phyloP scores from a whole-genome alignment of 2,888 invertebrate genomes.

The Automeris io region DNA sequence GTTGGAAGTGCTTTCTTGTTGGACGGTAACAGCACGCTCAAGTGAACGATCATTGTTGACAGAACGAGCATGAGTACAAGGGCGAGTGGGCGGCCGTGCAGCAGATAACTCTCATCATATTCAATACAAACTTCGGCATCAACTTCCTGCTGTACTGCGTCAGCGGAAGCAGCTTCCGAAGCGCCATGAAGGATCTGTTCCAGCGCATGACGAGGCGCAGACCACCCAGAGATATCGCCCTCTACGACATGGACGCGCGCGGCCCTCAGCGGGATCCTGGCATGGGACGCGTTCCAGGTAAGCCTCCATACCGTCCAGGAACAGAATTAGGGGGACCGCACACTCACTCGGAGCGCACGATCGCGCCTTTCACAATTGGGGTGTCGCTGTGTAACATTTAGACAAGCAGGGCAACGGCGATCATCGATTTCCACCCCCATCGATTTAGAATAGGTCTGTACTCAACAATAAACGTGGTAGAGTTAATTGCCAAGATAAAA shows the following conservation, averaged over 20 bases:
- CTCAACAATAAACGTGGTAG: too few relatives aligned
- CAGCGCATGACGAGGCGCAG: constrained; percentile 27
- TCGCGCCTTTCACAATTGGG: too few relatives aligned
- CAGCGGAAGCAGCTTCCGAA: constrained; percentile 87
- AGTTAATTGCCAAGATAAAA: too few relatives aligned
- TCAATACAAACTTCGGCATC: constrained; percentile 89
- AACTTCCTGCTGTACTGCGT: constrained; percentile 90
- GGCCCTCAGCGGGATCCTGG: constrained; percentile 25
- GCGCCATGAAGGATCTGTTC: constrained; percentile 57
- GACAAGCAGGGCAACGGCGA: too few relatives aligned
- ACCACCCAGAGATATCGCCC: constrained; percentile 6
- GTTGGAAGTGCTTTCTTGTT: too few relatives aligned
- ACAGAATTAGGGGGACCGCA: too few relatives aligned
- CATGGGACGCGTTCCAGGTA: constrained; percentile 49
- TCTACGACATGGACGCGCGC: constrained; percentile 15
- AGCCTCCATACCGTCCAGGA: constrained; percentile 16
- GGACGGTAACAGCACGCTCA: too few relatives aligned
- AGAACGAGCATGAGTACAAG: constrained; percentile 37
- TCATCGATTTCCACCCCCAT: too few relatives aligned
- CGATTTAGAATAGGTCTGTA: too few relatives aligned
- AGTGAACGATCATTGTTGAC: too few relatives aligned
- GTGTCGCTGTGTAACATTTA: too few relatives aligned
- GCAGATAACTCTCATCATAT: constrained; percentile 81
- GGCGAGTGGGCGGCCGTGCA: constrained; percentile 77
- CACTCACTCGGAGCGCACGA: too few relatives aligned